These are phyloP conservation scores for Matsumyia berberina DNA, from an alignment of 2,888 invertebrate genomes.

Conservation along the genomic window DNA sequence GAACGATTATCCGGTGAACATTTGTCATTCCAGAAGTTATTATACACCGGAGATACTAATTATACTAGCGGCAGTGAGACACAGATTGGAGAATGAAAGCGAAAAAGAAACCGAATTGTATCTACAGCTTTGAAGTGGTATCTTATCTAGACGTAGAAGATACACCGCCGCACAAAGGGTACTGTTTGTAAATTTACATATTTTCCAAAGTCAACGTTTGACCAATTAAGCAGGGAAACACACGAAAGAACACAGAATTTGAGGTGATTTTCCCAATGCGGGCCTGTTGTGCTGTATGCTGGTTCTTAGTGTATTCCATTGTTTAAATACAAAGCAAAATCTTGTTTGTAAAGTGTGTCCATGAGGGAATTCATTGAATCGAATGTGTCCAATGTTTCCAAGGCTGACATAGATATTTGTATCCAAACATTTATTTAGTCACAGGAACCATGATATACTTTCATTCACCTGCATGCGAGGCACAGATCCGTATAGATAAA, in stretches of 20 bases:
- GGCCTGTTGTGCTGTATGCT: slow-evolving; percentile 1
- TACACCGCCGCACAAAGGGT: not conserved
- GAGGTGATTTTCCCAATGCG: not conserved
- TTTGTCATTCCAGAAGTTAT: slow-evolving; percentile 47
- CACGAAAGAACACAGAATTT: not conserved
- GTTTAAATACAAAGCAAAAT: not conserved
- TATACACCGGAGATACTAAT: slow-evolving; percentile 65
- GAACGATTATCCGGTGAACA: slow-evolving; percentile 50
- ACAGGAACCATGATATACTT: slow-evolving; percentile 10
- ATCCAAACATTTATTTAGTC: too few species aligned
- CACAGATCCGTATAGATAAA: slow-evolving; percentile 12
- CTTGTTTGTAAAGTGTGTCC: not conserved
- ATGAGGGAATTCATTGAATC: slow-evolving; percentile 8
- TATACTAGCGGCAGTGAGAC: not conserved
- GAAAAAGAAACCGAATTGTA: slow-evolving; percentile 2
- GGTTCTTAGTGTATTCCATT: slow-evolving; percentile 2
- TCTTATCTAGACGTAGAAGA: not conserved
- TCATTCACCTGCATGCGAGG: slow-evolving; percentile 35
- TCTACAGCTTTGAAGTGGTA: not conserved
- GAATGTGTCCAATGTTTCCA: not conserved
- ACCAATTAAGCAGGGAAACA: not conserved
- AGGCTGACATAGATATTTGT: not conserved
- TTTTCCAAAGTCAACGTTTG: not conserved
- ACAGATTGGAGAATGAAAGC: not conserved
- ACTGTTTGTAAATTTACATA: not conserved